Base-by-base conservation (phyloP, 2,888 invertebrate genomes). In the Coelinius sp. region DNA sequence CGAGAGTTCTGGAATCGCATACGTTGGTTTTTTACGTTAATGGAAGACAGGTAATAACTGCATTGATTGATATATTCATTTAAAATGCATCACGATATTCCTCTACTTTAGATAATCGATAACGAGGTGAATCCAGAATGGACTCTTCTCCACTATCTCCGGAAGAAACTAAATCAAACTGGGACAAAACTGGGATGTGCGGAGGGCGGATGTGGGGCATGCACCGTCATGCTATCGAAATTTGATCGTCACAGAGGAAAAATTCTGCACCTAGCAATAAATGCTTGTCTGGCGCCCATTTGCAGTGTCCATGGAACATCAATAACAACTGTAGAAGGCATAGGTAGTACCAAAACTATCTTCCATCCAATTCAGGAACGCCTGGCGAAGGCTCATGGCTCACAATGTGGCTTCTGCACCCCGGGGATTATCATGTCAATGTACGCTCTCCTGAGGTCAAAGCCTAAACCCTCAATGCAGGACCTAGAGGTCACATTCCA, bases 401-500 rank as follows among this genome's bases (percentile, higher is more conserved):
- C 97, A 0, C 98, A 98, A 87, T 98, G 97, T 85, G 97, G 97
- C 0, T 97, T 96, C 86, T 97, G 97, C 81, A 97, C 97, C 0
- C 97, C 97, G 0, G 98, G 98, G 31, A 96, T 98, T 75, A 95
- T 98, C 0, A 98, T 98, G 98, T 97, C 97, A 0, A 97, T 98
- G 96, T 98, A 97, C 83, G 90, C 96, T 0, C 89, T 98, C 49
- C 88, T 98, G 0, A 89, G 97, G 81, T 94, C 91, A 79, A 91
- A 92, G 52, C 90, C 91, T 0, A 90, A 91, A 81, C 95, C 97
- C 4, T 89, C 91, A 0, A 93, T 94, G 90, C 88, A 91, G 10
- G 93, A 97, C 75, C 88, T 97, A 78, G 96, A 96, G 87, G 90
- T 92, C 5, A 92, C 95, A 0, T 92, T 96, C 78, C 95, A 96